Conservation (phyloP, 1,140 invertebrate genomes). For the Trichoplusia ni region DNA sequence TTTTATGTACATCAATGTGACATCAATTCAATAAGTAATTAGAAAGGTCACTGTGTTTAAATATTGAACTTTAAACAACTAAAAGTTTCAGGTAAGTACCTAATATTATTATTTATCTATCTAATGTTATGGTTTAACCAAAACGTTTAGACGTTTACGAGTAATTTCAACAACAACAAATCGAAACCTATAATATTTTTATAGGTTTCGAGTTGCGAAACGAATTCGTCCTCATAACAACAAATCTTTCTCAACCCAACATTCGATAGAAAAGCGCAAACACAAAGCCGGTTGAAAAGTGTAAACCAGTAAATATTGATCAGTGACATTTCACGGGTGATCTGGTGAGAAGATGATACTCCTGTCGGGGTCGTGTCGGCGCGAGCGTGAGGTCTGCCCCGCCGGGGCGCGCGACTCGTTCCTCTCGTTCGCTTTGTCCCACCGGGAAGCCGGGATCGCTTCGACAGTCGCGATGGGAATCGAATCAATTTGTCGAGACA, state of each 20-base stretch:
- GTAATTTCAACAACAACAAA: too few relatives aligned
- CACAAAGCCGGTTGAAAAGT: constrained; percentile 10
- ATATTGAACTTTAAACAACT: too few relatives aligned
- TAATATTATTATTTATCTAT: too few relatives aligned
- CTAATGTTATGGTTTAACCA: too few relatives aligned
- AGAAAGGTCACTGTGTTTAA: too few relatives aligned
- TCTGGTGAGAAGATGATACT: constrained; percentile 25
- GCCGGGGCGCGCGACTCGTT: constrained; percentile 38
- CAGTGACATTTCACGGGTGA: constrained; percentile 31
- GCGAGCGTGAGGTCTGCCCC: constrained; percentile 27
- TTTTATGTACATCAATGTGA: too few relatives aligned
- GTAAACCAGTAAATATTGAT: constrained; percentile 32
- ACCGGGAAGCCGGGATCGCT: constrained; percentile 44
- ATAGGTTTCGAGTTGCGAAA: too few relatives aligned
- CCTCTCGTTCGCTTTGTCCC: constrained; percentile 43
- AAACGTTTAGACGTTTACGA: too few relatives aligned
- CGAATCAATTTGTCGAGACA: constrained; percentile 71
- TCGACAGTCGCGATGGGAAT: constrained; percentile 60
- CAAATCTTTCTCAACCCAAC: too few relatives aligned
- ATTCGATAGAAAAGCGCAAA: background rate
- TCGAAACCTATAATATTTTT: too few relatives aligned
- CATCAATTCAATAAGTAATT: too few relatives aligned
- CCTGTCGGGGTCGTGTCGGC: constrained; percentile 29
- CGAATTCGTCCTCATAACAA: background rate
- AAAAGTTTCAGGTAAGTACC: too few relatives aligned